Percentiles rank a stretch among this genome's conserved stretches.
Conservation (phyloP, 2,113 vertebrate genomes). For the Axis porcinus region DNA sequence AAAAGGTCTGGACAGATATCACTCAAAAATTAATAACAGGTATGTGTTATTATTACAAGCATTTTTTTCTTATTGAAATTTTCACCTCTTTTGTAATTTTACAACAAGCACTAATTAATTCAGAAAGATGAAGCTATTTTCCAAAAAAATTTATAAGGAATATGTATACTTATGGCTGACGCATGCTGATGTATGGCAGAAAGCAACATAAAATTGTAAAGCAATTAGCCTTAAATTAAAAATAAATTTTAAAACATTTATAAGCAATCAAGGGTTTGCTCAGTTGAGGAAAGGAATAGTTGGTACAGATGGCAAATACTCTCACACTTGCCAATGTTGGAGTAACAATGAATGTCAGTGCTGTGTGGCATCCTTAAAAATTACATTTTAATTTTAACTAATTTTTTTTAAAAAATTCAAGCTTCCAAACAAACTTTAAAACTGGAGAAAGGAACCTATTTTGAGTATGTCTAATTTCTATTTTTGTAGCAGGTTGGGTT, state of each 20-base stretch:
- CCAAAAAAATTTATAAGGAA: neutral
- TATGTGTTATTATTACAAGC: neutral
- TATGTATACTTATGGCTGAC: neutral
- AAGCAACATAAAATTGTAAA: neutral
- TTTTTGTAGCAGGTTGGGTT: neutral
- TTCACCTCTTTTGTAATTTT: neutral
- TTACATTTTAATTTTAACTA: neutral
- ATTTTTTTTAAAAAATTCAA: neutral
- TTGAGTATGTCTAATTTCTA: neutral
- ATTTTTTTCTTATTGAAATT: neutral
- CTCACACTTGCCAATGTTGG: neutral
- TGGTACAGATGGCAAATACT: neutral
- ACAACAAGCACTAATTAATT: neutral
- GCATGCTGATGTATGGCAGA: neutral
- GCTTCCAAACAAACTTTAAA: neutral
- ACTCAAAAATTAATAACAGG: neutral
- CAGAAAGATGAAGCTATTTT: neutral
- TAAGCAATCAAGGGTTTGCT: conserved; percentile 23
- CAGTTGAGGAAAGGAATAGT: neutral
- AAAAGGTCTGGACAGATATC: neutral
- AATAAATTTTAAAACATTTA: neutral
- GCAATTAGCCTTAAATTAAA: neutral
- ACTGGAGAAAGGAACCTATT: neutral
- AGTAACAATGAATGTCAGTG: conserved; percentile 8
- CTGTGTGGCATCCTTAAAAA: neutral